phyloP scores from a whole-genome alignment of 2,113 vertebrate species.

The Pelusios castaneus region DNA sequence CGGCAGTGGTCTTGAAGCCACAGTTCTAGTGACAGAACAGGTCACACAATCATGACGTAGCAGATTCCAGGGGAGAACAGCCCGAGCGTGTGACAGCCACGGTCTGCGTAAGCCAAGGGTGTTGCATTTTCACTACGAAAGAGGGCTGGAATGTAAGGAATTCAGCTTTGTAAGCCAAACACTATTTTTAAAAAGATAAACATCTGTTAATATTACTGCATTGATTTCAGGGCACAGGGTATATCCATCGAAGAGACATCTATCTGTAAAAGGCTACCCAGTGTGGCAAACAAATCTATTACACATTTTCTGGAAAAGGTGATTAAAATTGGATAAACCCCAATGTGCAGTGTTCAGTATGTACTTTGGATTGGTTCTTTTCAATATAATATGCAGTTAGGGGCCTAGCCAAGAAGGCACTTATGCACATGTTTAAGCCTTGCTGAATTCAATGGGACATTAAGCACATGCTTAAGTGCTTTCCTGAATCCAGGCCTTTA shows the following conservation, averaged over 20 bases:
- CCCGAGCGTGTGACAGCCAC: neutral
- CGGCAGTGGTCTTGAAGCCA: fast-evolving
- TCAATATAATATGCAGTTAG: neutral
- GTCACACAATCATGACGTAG: fast-evolving
- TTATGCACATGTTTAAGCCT: neutral
- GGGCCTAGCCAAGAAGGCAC: neutral
- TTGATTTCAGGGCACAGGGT: neutral
- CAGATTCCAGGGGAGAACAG: fast-evolving
- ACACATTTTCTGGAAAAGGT: neutral
- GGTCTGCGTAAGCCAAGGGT: neutral
- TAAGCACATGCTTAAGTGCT: neutral
- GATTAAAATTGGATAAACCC: neutral
- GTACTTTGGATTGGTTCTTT: neutral
- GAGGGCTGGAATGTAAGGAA: neutral
- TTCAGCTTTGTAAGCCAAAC: neutral
- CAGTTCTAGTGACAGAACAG: neutral
- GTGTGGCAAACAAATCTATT: neutral
- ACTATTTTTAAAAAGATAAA: neutral
- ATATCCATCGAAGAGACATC: neutral
- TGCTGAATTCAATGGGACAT: neutral
- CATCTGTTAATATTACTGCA: neutral
- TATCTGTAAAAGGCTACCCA: neutral
- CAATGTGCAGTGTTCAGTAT: neutral
- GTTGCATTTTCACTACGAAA: neutral
- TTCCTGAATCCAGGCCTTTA: neutral